Base-by-base conservation (phyloP, 2,888 invertebrate genomes). In the Microctonus aethiopoides region DNA sequence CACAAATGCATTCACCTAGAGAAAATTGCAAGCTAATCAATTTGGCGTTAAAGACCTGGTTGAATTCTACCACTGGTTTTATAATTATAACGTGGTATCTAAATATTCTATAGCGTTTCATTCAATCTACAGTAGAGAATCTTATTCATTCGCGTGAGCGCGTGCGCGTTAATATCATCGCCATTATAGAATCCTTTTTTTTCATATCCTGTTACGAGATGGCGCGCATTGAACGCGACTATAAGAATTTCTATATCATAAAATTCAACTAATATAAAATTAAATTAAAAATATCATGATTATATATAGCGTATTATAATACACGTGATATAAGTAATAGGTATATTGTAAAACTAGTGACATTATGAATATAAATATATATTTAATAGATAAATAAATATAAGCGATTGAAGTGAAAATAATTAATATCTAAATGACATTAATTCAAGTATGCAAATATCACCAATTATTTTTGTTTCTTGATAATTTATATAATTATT, bases 71-170 rank as follows among this genome's bases (percentile, higher is more conserved):
- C 59, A 61, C 67, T 62, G 39, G 29, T 32, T 46, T 46, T 72
- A 68, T 70, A 70, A 72, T 74, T 74, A 74, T 51, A 41, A 67
- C 59, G 68, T 57, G 16, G 16, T 22, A 7, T 29, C n/a, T n/a
- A n/a, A n/a, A n/a, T n/a, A n/a, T n/a, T n/a, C n/a, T n/a, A n/a
- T n/a, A n/a, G n/a, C n/a, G n/a, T n/a, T n/a, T n/a, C 22, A 26
- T n/a, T 62, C 22, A 26, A 36, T 61, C 22, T 16, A 41, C 46
- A 46, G 16, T 16, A 16, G 46, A 46, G 16, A 16, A 46, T 46
- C 46, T 46, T 46, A 5, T n/a, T 46, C 46, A 46, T 20, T n/a
- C 46, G 16, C 46, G n/a, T n/a, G n/a, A n/a, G n/a, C n/a, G 6
- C 22, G 36, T 11, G 29, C 29, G 16, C 39, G 26, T n/a, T 51